These are phyloP conservation scores for Lophura nycthemera DNA, from an alignment of 2,113 vertebrate species.

Conservation along the genomic window DNA sequence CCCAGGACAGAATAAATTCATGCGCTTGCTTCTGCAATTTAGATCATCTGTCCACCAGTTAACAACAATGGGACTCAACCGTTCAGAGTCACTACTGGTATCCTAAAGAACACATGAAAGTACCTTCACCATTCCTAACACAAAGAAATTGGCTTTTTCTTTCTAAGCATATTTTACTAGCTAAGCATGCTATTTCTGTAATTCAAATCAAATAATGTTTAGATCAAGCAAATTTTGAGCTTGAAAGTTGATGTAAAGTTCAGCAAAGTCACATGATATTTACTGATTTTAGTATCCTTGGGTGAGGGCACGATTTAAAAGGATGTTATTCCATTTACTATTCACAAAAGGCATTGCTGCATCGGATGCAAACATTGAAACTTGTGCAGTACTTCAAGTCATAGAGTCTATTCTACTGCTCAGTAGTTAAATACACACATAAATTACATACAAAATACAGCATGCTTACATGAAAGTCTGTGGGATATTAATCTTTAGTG, in stretches of 20 bases:
- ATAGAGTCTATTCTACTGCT: no score
- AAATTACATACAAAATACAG: neutral
- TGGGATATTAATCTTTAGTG: neutral
- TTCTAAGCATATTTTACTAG: neutral
- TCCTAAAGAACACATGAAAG: neutral
- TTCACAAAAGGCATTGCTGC: neutral
- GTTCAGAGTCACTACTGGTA: neutral
- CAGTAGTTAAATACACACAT: neutral
- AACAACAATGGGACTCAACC: neutral
- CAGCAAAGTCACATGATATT: neutral
- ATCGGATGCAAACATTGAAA: neutral
- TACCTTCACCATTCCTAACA: neutral
- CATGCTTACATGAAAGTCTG: neutral
- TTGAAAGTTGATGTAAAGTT: neutral
- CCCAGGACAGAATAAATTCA: neutral
- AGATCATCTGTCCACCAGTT: neutral
- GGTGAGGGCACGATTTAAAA: neutral
- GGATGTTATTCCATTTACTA: neutral
- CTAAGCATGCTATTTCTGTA: neutral
- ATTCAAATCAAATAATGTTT: neutral
- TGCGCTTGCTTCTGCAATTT: neutral
- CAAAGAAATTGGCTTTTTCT: no score
- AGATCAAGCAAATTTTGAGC: neutral
- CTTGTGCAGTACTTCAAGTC: neutral
- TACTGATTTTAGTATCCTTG: neutral